Evolutionary conservation across 2,797 vertebrate species (phyloP), one percentile per base, ranked within the genome.

Genomic region (Melanotaenia pygmaea): DNA sequence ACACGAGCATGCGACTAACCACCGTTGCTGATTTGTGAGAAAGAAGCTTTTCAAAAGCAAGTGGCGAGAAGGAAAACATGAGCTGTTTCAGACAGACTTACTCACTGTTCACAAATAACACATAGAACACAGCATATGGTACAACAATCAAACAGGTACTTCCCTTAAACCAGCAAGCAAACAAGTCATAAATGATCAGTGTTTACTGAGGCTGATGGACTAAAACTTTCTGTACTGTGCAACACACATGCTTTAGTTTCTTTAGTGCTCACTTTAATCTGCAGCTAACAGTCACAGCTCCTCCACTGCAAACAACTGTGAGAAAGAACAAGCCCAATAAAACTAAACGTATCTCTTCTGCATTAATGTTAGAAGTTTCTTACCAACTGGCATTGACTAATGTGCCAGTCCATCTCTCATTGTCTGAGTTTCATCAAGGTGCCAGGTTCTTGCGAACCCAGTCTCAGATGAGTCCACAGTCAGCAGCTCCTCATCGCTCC

Each of bases 351-450:
- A 54, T 24, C 22, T 51, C 18, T 16, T 64, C n/a, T 76, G 30
- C 47, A 64, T 68, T 53, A 68, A 64, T 65, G 53, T 58, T 4
- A 76, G 86, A 86, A 64, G 74, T 81, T 84, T 71, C 77, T 95
- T 95, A 95, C 95, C 94, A 94, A 86, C 87, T 91, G 92, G 77
- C 85, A 85, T 83, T 92, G 91, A 83, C 80, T 91, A 80, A 83
- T 86, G 80, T 70, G 77, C 93, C 90, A 93, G 92, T 95, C 95
- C 94, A 95, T 95, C 89, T 92, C 91, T 94, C 94, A 95, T 94
- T 86, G 90, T 93, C 81, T 78, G 85, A 57, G 81, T 85, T 79
- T 76, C 80, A 83, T 76, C 87, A 80, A 83, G 86, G 70, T 81
- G 82, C 87, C 86, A 83, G 93, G 90, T 87, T 91, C 80, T 43